phyloP scores from a whole-genome alignment of 2,113 vertebrate species.

The Actenoides lindsayi region DNA sequence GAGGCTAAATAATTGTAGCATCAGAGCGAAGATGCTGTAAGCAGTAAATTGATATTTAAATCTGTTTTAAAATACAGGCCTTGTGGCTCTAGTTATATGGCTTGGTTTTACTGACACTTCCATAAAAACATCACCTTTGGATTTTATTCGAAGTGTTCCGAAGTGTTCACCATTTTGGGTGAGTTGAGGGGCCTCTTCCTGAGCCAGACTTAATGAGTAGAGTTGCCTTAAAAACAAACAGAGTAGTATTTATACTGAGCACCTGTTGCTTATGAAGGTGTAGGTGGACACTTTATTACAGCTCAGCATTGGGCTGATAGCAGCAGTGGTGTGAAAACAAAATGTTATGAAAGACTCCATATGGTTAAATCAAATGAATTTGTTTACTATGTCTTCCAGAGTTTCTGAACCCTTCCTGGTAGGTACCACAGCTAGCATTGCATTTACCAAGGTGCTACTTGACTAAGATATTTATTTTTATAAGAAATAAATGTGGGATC shows the following conservation, averaged over 20 bases:
- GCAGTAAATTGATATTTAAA: background rate
- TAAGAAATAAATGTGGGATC: background rate
- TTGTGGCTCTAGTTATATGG: background rate
- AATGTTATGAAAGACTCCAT: background rate
- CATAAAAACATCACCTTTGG: background rate
- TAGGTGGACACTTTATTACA: background rate
- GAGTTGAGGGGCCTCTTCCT: background rate
- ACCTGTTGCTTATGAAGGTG: background rate
- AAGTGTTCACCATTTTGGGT: background rate
- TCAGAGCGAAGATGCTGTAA: background rate
- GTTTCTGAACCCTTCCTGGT: background rate
- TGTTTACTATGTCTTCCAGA: background rate
- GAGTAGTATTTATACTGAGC: background rate
- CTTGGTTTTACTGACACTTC: background rate
- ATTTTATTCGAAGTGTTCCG: background rate
- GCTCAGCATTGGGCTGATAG: background rate
- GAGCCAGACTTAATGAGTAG: background rate
- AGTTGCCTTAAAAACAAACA: background rate
- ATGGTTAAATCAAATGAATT: background rate
- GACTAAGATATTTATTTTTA: background rate
- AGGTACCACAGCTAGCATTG: background rate
- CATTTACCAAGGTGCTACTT: background rate
- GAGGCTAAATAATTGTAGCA: background rate
- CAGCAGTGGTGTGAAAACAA: background rate
- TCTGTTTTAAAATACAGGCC: background rate